These are phyloP conservation scores for Hydropotes inermis DNA, from an alignment of 2,113 vertebrate genomes.

Conservation along the genomic window DNA sequence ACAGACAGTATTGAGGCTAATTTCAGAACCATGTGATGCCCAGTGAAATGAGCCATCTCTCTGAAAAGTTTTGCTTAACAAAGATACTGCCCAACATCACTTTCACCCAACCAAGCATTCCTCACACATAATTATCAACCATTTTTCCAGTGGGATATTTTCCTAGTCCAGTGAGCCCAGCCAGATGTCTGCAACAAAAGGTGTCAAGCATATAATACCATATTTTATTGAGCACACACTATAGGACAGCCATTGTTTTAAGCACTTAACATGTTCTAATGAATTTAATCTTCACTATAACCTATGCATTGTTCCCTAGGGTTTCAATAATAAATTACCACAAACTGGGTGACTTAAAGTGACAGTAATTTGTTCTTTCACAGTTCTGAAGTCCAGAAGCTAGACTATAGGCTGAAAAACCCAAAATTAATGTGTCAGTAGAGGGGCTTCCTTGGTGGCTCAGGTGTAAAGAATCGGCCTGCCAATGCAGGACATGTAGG, in stretches of 20 bases:
- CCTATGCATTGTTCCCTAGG: not conserved
- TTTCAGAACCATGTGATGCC: not conserved
- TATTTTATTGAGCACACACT: not conserved
- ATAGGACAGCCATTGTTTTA: not conserved
- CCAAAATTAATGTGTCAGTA: not conserved
- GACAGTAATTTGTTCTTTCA: not conserved
- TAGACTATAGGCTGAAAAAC: not conserved
- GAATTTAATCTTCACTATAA: not conserved
- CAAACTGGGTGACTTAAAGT: not conserved
- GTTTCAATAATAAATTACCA: not conserved
- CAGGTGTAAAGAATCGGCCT: not conserved
- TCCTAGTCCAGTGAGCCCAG: not conserved
- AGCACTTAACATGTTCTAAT: not conserved
- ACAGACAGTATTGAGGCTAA: not conserved
- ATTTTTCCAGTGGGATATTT: not conserved
- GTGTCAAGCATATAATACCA: not conserved
- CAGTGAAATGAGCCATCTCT: not conserved
- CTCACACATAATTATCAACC: not conserved
- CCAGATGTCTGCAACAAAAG: not conserved
- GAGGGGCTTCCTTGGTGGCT: not conserved
- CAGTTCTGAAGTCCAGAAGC: not conserved
- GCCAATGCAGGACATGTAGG: not conserved
- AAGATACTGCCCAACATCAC: not conserved
- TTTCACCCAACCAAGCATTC: not conserved
- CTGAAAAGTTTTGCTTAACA: not conserved